phyloP scores from a whole-genome alignment of 2,797 vertebrate genomes.

The Nyctibius grandis region DNA sequence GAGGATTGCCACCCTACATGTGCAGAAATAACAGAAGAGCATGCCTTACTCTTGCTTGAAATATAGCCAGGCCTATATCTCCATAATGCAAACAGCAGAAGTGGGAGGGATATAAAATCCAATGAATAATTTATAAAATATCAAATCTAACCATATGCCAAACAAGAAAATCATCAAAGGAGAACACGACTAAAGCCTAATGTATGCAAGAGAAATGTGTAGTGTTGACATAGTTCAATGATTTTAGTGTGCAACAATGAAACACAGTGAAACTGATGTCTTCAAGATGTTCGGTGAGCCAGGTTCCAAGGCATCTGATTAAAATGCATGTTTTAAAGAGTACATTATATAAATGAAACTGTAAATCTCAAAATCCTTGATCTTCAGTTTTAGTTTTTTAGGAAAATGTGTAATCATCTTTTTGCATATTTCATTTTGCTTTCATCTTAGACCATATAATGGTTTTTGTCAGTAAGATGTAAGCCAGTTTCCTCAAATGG shows the following conservation, averaged over 20 bases:
- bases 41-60: neutral
- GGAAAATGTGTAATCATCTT: neutral
- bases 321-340: neutral
- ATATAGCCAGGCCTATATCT: neutral
- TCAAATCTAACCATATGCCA: neutral
- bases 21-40: neutral
- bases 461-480: neutral
- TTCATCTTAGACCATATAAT: neutral
- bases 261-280: neutral
- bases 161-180: neutral
- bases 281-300: neutral
- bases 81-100: neutral
- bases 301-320: neutral
- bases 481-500: neutral
- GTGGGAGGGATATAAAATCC: neutral
- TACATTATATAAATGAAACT: neutral
- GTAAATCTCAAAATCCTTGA: neutral
- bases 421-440: neutral
- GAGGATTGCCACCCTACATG: neutral
- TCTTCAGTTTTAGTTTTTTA: neutral
- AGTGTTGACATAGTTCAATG: neutral
- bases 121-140: slow-evolving; percentile 7
- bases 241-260: neutral
- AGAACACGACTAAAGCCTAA: neutral
- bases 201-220: neutral